Conservation (phyloP, 1,140 invertebrate genomes). For the Saccostrea cuccullata region DNA sequence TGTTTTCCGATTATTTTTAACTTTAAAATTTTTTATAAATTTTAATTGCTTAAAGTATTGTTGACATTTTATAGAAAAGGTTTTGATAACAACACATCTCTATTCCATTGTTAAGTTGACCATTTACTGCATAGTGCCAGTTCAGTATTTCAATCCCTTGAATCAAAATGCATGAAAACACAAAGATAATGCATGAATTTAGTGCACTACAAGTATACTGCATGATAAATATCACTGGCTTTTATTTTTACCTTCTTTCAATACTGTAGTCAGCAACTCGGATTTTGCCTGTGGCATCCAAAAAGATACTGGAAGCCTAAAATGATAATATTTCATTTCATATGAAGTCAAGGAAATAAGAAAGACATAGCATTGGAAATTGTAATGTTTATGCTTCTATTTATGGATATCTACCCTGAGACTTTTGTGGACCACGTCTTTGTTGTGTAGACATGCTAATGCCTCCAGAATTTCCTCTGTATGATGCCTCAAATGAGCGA, state of each 20-base stretch:
- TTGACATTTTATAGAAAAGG: no score
- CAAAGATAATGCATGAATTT: background rate
- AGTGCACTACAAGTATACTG: background rate
- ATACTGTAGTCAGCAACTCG: conserved; percentile 86
- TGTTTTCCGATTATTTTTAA: no score
- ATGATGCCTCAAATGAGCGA: conserved; percentile 83
- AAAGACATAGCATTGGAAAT: no score
- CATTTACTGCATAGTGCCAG: no score
- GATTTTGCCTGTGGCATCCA: conserved; percentile 74
- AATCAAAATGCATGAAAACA: no score
- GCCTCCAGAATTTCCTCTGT: conserved; percentile 84
- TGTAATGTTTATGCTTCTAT: background rate
- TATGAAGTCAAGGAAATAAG: no score
- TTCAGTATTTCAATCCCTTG: no score
- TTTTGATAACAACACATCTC: no score
- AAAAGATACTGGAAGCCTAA: conserved; percentile 75
- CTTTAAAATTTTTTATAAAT: no score
- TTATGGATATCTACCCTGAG: conserved; percentile 77
- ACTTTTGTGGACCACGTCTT: conserved; percentile 89
- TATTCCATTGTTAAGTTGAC: no score
- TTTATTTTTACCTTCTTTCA: conserved; percentile 81
- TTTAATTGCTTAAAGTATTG: no score
- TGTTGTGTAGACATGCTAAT: conserved; percentile 86
- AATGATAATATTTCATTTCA: conserved; percentile 50
- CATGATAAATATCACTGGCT: background rate